Evolutionary conservation across 2,888 invertebrate genomes (phyloP), one percentile per base, ranked within the genome.

Genomic region (Catocala sponsa): DNA sequence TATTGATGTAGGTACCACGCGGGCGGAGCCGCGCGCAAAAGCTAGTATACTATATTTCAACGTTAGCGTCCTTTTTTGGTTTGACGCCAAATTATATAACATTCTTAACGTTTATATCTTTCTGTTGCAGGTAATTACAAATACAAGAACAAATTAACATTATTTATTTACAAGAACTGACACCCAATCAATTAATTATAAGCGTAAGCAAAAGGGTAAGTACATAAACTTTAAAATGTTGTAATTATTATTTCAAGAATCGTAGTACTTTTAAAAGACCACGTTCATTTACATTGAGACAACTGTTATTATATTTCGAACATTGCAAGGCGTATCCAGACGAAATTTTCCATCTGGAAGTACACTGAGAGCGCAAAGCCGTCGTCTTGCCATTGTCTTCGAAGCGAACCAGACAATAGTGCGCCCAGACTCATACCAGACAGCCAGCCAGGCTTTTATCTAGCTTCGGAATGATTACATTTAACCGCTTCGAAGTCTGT

Each of bases 391-490:
- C 51, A 65, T 77, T 74, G 72, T 72, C 65, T 65, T 38, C 63
- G 46, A 49, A 62, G 56, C 46, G 15, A 55, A 48, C 47, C 63
- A 74, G 72, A 77, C 78, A 78, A 79, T 77, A 61, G 68, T 50
- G 63, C 64, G 57, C 65, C 59, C 57, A 76, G 74, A 76, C 70
- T 48, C 50, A 38, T 59, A 42, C 69, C 53, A 62, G 63, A 74
- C 77, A 47, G n/a, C 46, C 44, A 47, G 43, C 43, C 12, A 35
- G 25, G 50, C 64, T 71, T 75, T 68, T 63, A 64, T 76, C 53
- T 58, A 59, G 52, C 51, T 6, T 47, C 46, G 33, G 15, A 63
- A 61, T 59, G 47, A 65, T 75, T 58, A 63, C 57, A 61, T 65
- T 65, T 44, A 58, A 59, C 13, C 46, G 41, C 62, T 43, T 50